Percentiles rank a stretch among this genome's conserved stretches.
phyloP scores from a whole-genome alignment of 1,140 invertebrate genomes.

The Nomia melanderi region DNA sequence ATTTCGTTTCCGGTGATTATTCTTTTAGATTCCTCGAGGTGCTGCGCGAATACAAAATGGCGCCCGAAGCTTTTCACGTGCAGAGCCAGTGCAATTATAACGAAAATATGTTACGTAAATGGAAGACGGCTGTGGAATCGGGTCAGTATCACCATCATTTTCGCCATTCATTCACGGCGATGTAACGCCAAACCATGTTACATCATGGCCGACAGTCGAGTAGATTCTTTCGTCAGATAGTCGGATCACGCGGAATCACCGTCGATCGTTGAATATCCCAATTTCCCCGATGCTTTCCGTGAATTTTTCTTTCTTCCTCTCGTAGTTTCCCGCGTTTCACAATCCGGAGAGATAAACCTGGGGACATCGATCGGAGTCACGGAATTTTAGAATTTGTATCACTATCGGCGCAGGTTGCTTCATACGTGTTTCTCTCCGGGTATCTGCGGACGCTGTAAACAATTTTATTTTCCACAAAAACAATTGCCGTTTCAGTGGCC shows the following conservation, averaged over 20 bases:
- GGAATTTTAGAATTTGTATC: background rate
- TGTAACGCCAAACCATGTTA: background rate
- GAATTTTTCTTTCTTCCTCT: background rate
- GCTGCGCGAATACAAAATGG: background rate
- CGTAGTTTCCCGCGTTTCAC: background rate
- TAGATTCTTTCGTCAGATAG: slow-evolving; percentile 21
- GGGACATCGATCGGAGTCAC: background rate
- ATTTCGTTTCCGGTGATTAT: background rate
- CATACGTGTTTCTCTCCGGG: background rate
- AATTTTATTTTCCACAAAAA: background rate
- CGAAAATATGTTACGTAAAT: background rate
- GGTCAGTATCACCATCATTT: slow-evolving; percentile 21
- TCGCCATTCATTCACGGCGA: background rate
- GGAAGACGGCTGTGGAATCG: background rate
- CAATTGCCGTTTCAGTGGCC: too few relatives aligned
- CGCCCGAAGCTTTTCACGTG: background rate
- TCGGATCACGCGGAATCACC: background rate
- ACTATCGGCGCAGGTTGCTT: background rate
- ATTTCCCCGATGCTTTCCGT: background rate
- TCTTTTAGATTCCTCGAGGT: background rate
- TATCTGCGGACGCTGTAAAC: background rate
- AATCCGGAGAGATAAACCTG: too few relatives aligned
- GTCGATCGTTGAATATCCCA: background rate
- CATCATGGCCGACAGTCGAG: background rate
- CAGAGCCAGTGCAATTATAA: background rate